Evolutionary conservation across 2,113 vertebrate species (phyloP), one percentile per base, ranked within the genome.

Genomic region (Grammomys surdaster): DNA sequence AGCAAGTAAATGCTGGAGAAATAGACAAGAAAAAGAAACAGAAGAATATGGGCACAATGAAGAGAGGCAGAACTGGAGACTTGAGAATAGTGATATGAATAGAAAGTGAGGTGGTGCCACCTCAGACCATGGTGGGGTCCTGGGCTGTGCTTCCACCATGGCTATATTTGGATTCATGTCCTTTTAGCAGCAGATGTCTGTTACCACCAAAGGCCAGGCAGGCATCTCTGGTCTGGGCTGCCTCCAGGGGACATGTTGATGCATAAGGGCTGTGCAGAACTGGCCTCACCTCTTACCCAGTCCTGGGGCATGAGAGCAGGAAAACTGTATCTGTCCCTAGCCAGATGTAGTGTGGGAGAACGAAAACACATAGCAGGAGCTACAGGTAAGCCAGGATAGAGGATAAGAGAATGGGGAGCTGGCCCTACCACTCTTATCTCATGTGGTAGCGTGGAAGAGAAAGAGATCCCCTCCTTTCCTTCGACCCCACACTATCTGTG

Each of bases 151-250:
- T 73, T n/a, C 19, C n/a, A 40, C n/a, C 0, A 1, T 19, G 8
- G 3, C 19, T 9, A 33, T 8, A 9, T 73, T 3, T 40, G 8
- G 6, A 3, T 40, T 17, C 5, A n/a, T 40, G n/a, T n/a, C 0
- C 70, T 16, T 20, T 7, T 3, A 70, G 33, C 33, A n/a, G 33
- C 33, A 36, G 13, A 5, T 7, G 13, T 17, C 69, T 70, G 5
- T 70, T n/a, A 70, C 14, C 69, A 70, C 69, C 33, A 70, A 70
- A 70, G 36, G 17, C 1, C 17, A 40, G 70, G 6, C 70, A 72
- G 17, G 7, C 3, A 8, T n/a, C 7, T 36, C 36, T 14, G 6
- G 7, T 70, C 33, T 70, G 69, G 33, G 2, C 36, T 72, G 33
- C 14, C 33, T 72, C 36, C 69, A 17, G 33, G 14, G 31, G 5